Evolutionary conservation across 2,797 vertebrate species (phyloP), one percentile per base, ranked within the genome.

Genomic region (Momotus momota): DNA sequence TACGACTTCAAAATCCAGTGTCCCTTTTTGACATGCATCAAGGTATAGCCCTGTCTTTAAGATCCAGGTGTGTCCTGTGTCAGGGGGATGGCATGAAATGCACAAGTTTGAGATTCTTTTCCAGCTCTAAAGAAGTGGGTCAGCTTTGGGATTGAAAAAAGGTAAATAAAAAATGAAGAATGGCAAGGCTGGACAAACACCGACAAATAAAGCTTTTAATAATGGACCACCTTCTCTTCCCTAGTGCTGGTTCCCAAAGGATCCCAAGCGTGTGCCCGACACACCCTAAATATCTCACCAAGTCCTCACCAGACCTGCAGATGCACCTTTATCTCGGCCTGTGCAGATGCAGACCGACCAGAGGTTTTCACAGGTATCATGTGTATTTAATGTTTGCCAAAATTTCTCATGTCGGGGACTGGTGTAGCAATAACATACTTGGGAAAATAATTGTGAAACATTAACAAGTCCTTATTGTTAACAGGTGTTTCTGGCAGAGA

Each of bases 401-500:
- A 73, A 64, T 48, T 92, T 87, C 77, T 96, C 64, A 61, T 57
- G 75, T 6, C 19, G 7, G 58, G 86, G 86, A 33, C 48, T 46
- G 58, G 35, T 40, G 78, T 65, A 85, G 81, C 88, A 97, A 92
- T 94, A 97, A 96, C 81, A 93, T 46, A 82, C 86, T 96, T 93
- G 79, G 78, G 91, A 94, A 94, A 97, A 93, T 80, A 97, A 94
- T 85, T 93, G 94, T 92, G 96, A 95, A 96, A 92, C 82, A 89
- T 94, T 94, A 95, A 94, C 85, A 95, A 94, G 72, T 94, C 86
- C 78, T 96, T 94, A 97, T 96, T 97, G 94, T 95, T 97, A 96
- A 74, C 95, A 97, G 95, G 95, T 96, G 94, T 95, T 96, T 93
- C 93, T 96, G 94, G 94, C 90, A 92, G 87, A 67, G 77, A 79